Conservation (phyloP, 2,888 invertebrate genomes). For the Melieria omissa region DNA sequence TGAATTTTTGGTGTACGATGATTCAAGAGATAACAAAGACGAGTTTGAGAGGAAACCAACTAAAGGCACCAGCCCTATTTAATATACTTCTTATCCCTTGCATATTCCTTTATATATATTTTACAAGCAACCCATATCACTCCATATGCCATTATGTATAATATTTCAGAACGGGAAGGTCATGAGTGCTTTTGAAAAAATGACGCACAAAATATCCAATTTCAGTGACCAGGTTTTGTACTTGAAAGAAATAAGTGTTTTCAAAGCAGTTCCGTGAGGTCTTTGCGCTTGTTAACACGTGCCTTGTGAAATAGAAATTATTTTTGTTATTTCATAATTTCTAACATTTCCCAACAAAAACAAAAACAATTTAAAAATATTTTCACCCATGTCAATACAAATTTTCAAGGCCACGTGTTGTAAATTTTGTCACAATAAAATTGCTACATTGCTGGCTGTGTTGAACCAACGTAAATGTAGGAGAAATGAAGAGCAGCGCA, state of each 20-base stretch:
- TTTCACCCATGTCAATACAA: neutral
- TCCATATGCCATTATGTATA: neutral
- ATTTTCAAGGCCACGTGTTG: neutral
- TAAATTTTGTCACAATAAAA: neutral
- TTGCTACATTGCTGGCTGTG: too few relatives aligned
- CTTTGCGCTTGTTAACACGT: neutral
- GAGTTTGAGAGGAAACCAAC: too few relatives aligned
- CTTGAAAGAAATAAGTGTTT: neutral
- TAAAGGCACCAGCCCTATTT: too few relatives aligned
- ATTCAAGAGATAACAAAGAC: too few relatives aligned
- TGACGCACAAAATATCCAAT: neutral
- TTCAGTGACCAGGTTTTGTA: neutral
- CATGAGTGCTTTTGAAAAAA: neutral
- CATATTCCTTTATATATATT: neutral
- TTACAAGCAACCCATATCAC: neutral
- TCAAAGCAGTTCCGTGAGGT: neutral
- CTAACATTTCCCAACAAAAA: too few relatives aligned
- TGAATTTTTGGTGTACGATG: too few relatives aligned
- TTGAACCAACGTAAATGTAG: too few relatives aligned
- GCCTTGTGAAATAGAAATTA: too few relatives aligned
- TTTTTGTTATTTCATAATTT: too few relatives aligned
- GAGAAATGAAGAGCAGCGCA: too few relatives aligned
- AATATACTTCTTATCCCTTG: too few relatives aligned
- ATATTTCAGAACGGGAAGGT: too few relatives aligned
- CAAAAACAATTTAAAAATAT: neutral